Base-by-base conservation (phyloP, 2,888 invertebrate genomes). In the Leucophenga maculata region DNA sequence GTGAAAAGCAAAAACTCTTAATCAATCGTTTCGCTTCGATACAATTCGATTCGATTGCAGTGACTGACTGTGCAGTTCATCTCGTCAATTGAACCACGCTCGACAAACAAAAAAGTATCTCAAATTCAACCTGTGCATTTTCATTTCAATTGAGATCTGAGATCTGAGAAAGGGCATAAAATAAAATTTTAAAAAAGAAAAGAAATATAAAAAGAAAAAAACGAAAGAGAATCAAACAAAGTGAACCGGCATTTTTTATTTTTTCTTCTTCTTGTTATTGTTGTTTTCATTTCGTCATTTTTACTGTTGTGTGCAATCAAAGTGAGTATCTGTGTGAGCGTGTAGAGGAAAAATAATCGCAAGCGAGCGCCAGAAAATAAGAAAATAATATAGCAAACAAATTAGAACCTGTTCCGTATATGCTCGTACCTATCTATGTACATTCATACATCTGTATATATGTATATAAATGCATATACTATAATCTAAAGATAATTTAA, bases 161-260 rank as follows among this genome's bases (percentile, higher is more conserved):
- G 39, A 39, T 39, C 39, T 39, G 39, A 39, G 11, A 39, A 39
- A 39, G 39, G 39, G 39, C 3, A 39, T 39, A 39, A 11, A 11
- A 11, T 11, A 39, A 39, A 39, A 39, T 39, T 2, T 6, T 32
- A 11, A 32, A 59, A 26, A 59, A 16, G 32, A 59, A 59, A 31
- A 14, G 2, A n/a, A 1, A 4, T 57, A 26, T 26, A 13, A 57
- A 57, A 57, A 26, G 4, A 57, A 57, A 8, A 57, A 31, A 14
- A 59, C 22, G n/a, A 59, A 32, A 50, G 8, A n/a, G n/a, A 3
- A 18, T n/a, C 50, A 32, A 26, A 64, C 11, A 62, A 46, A 62
- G 46, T 46, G 48, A 46, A 64, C 62, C 62, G 62, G 62, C 62
- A 64, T 64, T 64, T 39, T 14, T 46, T 46, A 39, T 14, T 18